Evolutionary conservation across 2,888 invertebrate genomes (phyloP).

Genomic region (Cyrtodaria siliqua): DNA sequence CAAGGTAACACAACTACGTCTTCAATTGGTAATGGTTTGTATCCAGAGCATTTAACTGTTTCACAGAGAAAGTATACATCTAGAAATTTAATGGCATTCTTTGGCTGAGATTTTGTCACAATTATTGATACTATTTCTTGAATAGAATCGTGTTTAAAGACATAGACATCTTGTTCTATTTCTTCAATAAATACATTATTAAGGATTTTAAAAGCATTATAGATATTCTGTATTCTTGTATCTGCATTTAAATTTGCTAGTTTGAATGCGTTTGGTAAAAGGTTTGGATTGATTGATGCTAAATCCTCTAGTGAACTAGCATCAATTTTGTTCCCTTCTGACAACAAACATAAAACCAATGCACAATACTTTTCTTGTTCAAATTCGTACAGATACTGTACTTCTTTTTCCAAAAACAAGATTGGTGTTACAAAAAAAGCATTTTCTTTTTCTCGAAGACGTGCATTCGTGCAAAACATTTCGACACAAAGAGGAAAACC

Average conservation of each 20-base stretch:
- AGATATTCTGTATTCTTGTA: too few species aligned
- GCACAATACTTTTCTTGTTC: slow-evolving; percentile 18
- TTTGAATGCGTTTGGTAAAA: too few species aligned
- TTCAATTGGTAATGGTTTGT: neutral
- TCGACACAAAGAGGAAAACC: slow-evolving; percentile 44
- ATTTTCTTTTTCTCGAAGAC: slow-evolving; percentile 9
- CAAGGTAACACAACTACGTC: neutral
- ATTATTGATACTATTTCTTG: neutral
- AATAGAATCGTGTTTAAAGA: slow-evolving; percentile 5
- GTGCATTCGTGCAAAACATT: slow-evolving; percentile 29
- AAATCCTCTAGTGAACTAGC: neutral
- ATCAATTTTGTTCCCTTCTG: neutral
- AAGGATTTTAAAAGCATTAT: slow-evolving; percentile 13
- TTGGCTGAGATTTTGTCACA: neutral
- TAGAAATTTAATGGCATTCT: neutral
- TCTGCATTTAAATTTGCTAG: too few species aligned
- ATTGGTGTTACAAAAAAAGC: slow-evolving; percentile 27
- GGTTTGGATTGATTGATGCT: too few species aligned
- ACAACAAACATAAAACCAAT: slow-evolving; percentile 1
- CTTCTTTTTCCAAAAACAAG: slow-evolving; percentile 19
- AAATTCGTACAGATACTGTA: slow-evolving; percentile 1
- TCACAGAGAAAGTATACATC: neutral
- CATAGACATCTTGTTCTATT: neutral
- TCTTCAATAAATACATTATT: neutral
- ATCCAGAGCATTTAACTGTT: neutral